Evolutionary conservation across 2,113 vertebrate genomes (phyloP).

Genomic region (Tenebrosternarchus preto): DNA sequence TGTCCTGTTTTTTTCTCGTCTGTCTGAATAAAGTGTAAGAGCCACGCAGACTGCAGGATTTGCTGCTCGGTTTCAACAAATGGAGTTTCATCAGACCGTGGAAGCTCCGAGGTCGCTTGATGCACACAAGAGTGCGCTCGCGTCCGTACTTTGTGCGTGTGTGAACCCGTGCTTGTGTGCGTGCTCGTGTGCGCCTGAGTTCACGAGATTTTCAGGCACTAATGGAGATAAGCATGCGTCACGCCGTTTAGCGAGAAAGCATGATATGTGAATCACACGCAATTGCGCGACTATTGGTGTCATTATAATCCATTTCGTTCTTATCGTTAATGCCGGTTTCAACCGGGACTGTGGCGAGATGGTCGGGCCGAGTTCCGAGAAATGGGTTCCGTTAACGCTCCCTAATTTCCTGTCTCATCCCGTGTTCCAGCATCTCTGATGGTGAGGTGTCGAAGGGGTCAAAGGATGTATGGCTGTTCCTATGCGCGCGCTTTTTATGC

Average conservation of each 20-base stretch:
- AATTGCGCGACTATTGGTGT: constrained; percentile 37
- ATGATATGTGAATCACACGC: not conserved
- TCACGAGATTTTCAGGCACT: constrained; percentile 31
- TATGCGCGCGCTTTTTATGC: not conserved
- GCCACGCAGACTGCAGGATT: not conserved
- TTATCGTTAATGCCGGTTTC: constrained; percentile 46
- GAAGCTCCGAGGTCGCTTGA: constrained; percentile 20
- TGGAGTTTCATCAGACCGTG: constrained; percentile 28
- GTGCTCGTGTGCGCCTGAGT: constrained; percentile 18
- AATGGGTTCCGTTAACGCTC: constrained; percentile 39
- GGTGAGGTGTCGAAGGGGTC: constrained; percentile 47
- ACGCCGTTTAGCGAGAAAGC: constrained; percentile 10
- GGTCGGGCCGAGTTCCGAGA: constrained; percentile 36
- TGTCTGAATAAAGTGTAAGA: constrained; percentile 8
- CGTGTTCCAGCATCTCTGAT: constrained; percentile 22
- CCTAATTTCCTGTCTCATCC: constrained; percentile 21
- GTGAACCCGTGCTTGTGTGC: constrained; percentile 8
- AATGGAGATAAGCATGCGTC: constrained; percentile 53
- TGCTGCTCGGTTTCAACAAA: constrained; percentile 18
- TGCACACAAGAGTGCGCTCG: not conserved
- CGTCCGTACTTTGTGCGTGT: not conserved
- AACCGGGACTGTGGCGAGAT: not conserved
- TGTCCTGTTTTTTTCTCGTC: constrained; percentile 26
- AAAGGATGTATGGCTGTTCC: constrained; percentile 55
- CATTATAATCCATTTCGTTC: constrained; percentile 67